Percentiles rank a stretch among this genome's conserved stretches.
These are phyloP conservation scores for Smittia sp. DNA, from an alignment of 2,888 invertebrate species.

Conservation along the genomic window DNA sequence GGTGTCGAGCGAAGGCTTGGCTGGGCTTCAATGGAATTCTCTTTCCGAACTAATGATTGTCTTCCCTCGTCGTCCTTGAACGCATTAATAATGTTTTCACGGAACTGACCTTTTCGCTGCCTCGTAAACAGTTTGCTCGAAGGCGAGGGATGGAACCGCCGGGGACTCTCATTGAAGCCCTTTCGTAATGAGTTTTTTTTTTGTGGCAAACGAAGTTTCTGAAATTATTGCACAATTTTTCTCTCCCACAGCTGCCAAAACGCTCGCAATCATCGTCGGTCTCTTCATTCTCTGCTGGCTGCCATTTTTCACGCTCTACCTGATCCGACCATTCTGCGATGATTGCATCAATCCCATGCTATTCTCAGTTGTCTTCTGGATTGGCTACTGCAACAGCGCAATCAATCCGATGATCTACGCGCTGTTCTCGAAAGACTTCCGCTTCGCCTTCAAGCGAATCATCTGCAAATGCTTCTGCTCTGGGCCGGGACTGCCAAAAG, in stretches of 20 bases:
- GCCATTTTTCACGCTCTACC: conserved; percentile 94
- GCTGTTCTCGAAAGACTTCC: conserved; percentile 90
- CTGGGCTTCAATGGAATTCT: neutral
- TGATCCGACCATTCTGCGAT: conserved; percentile 83
- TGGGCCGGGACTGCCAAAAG: conserved; percentile 51
- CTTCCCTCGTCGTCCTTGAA: neutral
- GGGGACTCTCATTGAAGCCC: neutral
- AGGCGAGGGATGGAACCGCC: neutral
- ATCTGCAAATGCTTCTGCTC: conserved; percentile 81
- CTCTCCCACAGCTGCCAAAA: conserved; percentile 73
- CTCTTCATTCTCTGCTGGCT: conserved; percentile 97
- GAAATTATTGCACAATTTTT: neutral
- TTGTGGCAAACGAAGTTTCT: neutral
- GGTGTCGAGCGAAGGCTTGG: no score
- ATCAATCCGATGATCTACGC: conserved; percentile 95
- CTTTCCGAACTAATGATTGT: neutral
- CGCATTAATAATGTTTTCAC: no score
- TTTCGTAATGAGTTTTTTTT: neutral
- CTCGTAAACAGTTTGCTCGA: neutral
- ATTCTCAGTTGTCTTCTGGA: conserved; percentile 92
- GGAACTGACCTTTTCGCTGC: neutral
- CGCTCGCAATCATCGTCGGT: conserved; percentile 94
- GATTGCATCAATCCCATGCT: conserved; percentile 80
- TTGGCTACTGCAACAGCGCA: conserved; percentile 96
- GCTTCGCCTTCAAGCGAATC: conserved; percentile 90